These are phyloP conservation scores for Heliconius charithonia DNA, from an alignment of 2,888 invertebrate genomes.

Conservation along the genomic window DNA sequence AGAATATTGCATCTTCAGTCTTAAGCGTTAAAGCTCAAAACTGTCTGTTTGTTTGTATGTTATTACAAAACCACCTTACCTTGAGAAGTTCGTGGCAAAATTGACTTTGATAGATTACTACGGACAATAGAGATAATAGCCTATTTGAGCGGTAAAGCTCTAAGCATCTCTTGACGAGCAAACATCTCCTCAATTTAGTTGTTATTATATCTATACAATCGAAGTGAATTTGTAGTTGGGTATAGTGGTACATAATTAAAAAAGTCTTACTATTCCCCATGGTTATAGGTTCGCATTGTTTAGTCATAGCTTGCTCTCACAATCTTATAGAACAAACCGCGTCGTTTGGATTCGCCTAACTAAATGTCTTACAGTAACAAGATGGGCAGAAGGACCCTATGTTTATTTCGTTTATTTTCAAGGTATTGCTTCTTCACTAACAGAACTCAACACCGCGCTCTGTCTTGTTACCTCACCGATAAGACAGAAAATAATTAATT, in stretches of 20 bases:
- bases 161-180: slow-evolving; percentile 45
- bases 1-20: slow-evolving; percentile 20
- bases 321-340: too few species aligned
- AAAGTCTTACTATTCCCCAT: background rate
- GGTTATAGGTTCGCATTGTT: too few species aligned
- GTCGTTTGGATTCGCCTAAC: too few species aligned
- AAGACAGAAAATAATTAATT: too few species aligned
- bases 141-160: slow-evolving; percentile 51
- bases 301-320: too few species aligned
- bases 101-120: slow-evolving; percentile 64
- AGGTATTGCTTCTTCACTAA: too few species aligned
- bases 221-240: background rate
- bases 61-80: slow-evolving; percentile 55
- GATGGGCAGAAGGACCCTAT: too few species aligned
- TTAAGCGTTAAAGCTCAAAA: slow-evolving; percentile 38
- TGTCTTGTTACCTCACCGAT: too few species aligned
- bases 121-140: slow-evolving; percentile 53
- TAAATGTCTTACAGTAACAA: too few species aligned
- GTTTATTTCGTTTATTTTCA: too few species aligned
- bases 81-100: slow-evolving; percentile 64
- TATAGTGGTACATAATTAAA: background rate
- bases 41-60: slow-evolving; percentile 29
- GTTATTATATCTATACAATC: background rate
- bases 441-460: too few species aligned
- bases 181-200: slow-evolving; percentile 13